Base-by-base conservation (phyloP, 2,888 invertebrate genomes). In the Andrena dorsata region DNA sequence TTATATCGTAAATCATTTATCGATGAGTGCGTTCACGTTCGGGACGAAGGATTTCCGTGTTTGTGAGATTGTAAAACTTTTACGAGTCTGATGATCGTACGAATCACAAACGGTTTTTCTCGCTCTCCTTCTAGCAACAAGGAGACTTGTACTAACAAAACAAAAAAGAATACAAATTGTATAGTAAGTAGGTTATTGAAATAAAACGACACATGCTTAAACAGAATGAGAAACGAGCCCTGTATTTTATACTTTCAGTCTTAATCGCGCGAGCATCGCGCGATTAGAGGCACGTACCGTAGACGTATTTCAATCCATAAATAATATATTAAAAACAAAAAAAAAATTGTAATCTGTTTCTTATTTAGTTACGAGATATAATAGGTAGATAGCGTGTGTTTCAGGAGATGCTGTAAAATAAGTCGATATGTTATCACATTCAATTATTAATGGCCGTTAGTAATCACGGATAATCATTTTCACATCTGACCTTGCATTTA, bases 121-220 rank as follows among this genome's bases (percentile, higher is more conserved):
- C 82, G 30, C 68, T 79, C 32, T 35, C 65, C 77, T 73, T 83
- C 47, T 79, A 65, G 75, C 75, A 70, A 82, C 84, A 86, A 88
- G 81, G 84, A 80, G 83, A 86, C 86, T 91, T 90, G 92, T 92
- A 91, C 85, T 89, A 88, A 91, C 84, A 53, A 83, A 87, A 79
- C n/a, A 82, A 82, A 89, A 85, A 85, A 74, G 8, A 53, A 53
- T 10, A 76, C 61, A 91, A 90, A 91, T 90, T 93, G 93, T 93
- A 93, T 93, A 93, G 89, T 88, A 90, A 90, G 88, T 92, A 93
- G 92, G 88, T 90, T 90, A 91, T 86, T 91, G 90, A 90, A 92
- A 92, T 93, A 92, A 92, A 92, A 91, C 83, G 71, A 89, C 83
- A 92, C 86, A 90, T 92, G 89, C 91, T 92, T 92, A 86, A 56